Evolutionary conservation across 1,140 invertebrate species (phyloP), one percentile per base, ranked within the genome.

Genomic region (Halesus radiatus): DNA sequence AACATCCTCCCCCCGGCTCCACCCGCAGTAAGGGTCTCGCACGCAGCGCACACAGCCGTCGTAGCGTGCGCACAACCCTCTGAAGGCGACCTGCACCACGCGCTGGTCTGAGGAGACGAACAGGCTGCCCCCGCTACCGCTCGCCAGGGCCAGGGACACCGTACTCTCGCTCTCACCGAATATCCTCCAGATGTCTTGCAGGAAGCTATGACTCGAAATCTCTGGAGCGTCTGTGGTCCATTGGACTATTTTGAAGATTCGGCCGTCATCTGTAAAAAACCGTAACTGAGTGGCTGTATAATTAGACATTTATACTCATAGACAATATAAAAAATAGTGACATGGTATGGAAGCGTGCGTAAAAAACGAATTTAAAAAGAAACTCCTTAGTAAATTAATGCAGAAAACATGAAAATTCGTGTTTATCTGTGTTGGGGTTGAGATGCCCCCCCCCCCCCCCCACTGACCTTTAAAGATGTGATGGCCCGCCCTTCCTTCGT

Each of bases 1-100:
- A 37, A 93, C 92, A 78, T 93, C 94, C 15, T 92, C 91, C 80
- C 97, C 95, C 83, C 95, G 93, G 85, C 97, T 96, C 96, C 96
- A 97, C 15, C 96, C 96, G 85, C 96, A 97, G 87, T 97, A 97
- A 0, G 96, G 96, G 90, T 97, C 96, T 83, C 94, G 93, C 23
- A 96, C 95, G 88, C 96, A 97, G 23, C 95, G 91, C 72, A 96
- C 91, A 86, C 96, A 97, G 85, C 94, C 96, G 88, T 96, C 95
- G 87, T 97, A 96, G 29, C 93, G 92, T 80, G 94, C 93, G 86
- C 96, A 97, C 92, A 96, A 94, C 37, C 95, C 94, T 64, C 97
- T 87, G 85, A 95, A 94, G 3, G 53, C 37, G 83, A 97, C 93
- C 89, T 97, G 96, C 64, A 95, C 92, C 78, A 97, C 93, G 81